Conservation (phyloP, 2,113 vertebrate genomes). For the Corythornis madagascariensis region DNA sequence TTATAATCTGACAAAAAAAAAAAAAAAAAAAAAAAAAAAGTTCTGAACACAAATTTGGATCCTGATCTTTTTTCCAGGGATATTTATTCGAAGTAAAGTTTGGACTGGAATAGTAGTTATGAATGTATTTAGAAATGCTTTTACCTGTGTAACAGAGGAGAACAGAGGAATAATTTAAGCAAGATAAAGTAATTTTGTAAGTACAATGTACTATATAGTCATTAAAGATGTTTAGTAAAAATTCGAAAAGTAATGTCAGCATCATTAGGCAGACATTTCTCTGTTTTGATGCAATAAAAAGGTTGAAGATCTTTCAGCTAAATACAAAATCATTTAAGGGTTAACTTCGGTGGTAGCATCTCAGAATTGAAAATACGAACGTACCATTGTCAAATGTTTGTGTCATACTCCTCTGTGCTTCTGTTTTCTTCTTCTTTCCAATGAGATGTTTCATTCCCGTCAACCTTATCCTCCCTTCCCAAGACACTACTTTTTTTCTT, state of each 20-base stretch:
- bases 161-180: not conserved
- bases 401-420: not conserved
- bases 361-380: not conserved
- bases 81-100: not conserved
- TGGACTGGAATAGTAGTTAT: not conserved
- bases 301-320: not conserved
- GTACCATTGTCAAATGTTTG: not conserved
- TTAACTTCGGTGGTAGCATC: not conserved
- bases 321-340: not conserved
- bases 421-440: conserved; percentile 17
- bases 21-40: not conserved
- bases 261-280: not conserved
- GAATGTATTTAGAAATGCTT: not conserved
- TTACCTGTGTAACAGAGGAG: not conserved
- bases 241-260: not conserved
- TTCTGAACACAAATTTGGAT: not conserved
- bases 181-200: not conserved
- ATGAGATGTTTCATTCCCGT: not conserved
- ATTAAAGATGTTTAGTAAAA: not conserved
- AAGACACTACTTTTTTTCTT: conserved; percentile 6
- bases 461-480: conserved; percentile 6
- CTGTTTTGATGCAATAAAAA: not conserved
- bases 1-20: not conserved
- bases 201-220: not conserved
- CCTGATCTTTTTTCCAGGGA: not conserved